phyloP scores from a whole-genome alignment of 2,888 invertebrate genomes.

The Leucophora obtusa region DNA sequence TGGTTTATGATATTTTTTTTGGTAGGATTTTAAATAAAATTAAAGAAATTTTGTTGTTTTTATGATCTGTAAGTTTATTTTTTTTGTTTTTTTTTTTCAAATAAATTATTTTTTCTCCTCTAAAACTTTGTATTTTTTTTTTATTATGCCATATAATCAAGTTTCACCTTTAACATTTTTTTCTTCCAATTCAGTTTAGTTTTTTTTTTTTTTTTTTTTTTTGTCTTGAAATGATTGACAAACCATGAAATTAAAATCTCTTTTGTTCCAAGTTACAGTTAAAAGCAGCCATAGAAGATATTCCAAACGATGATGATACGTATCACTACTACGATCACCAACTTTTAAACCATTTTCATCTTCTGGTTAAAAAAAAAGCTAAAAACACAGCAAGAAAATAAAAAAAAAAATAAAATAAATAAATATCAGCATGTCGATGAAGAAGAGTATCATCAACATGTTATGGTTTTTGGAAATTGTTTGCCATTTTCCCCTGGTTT shows the following conservation, averaged over 20 bases:
- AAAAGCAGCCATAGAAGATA: constrained; percentile 57
- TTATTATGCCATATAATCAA: constrained; percentile 63
- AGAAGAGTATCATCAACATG: constrained; percentile 8
- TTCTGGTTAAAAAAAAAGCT: background rate
- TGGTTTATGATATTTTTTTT: background rate
- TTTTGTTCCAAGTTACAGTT: constrained; percentile 41
- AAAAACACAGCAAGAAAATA: background rate
- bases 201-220: constrained; percentile 31
- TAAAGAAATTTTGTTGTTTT: background rate
- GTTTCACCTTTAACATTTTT: constrained; percentile 65
- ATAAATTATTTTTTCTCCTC: constrained; percentile 11
- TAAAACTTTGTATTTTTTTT: constrained; percentile 35
- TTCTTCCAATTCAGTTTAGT: constrained; percentile 45
- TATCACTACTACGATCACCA: constrained; percentile 32
- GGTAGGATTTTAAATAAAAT: background rate
- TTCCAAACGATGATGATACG: constrained; percentile 15
- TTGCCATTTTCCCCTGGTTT: constrained; percentile 16
- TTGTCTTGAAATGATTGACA: constrained; percentile 72
- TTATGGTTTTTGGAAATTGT: constrained; percentile 40
- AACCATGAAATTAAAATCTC: constrained; percentile 72
- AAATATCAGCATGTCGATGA: constrained; percentile 53
- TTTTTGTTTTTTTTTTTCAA: constrained; percentile 13
- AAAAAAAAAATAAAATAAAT: constrained; percentile 19
- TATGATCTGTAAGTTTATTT: background rate
- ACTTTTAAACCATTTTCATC: constrained; percentile 21